These are phyloP conservation scores for Aleadryas rufinucha DNA, from an alignment of 2,113 vertebrate genomes.

Conservation along the genomic window DNA sequence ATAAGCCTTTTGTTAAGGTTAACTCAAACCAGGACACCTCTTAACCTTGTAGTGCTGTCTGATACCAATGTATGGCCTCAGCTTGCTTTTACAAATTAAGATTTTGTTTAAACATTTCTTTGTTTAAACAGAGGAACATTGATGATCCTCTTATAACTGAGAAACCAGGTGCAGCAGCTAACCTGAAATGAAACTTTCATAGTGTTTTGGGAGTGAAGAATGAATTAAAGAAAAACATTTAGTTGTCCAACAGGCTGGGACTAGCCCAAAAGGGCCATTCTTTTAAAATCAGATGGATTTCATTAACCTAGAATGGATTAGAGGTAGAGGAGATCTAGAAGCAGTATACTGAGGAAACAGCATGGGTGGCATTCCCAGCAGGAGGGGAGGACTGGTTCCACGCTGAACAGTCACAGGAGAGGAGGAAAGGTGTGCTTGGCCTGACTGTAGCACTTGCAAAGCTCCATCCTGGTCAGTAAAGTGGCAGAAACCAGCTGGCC, in stretches of 20 bases:
- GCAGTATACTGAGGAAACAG: not conserved
- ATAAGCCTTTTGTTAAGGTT: not conserved
- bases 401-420: fast-evolving
- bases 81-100: not conserved
- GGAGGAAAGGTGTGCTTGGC: not conserved
- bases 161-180: not conserved
- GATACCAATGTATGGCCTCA: not conserved
- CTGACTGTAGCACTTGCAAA: not conserved
- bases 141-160: not conserved
- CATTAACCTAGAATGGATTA: not conserved
- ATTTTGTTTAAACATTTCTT: not conserved
- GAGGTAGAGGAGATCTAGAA: not conserved
- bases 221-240: not conserved
- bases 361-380: not conserved
- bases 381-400: not conserved
- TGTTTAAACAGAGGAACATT: not conserved
- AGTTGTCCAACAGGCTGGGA: not conserved
- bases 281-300: not conserved
- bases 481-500: not conserved
- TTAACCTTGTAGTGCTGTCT: not conserved
- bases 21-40: not conserved
- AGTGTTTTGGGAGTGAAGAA: not conserved
- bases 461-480: not conserved
- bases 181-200: not conserved
- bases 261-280: not conserved